These are phyloP conservation scores for Pachyramphus minor DNA, from an alignment of 2,113 vertebrate species.

Conservation along the genomic window DNA sequence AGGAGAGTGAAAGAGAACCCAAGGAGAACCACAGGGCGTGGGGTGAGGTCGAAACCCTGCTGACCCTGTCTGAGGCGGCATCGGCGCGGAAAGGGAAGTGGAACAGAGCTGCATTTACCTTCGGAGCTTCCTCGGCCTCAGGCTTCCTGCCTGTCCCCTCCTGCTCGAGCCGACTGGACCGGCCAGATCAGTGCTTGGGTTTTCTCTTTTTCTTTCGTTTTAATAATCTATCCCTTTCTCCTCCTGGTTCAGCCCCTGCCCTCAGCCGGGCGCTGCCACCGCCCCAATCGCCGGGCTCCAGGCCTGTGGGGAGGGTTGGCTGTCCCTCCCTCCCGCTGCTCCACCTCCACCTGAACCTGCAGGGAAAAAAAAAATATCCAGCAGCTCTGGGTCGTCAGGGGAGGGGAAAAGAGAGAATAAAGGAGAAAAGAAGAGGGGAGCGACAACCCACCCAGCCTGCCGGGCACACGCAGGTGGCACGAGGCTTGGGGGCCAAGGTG, in stretches of 20 bases:
- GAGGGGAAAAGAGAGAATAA: background rate
- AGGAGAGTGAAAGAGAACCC: background rate
- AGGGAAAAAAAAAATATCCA: background rate
- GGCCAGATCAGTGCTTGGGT: background rate
- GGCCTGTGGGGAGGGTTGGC: background rate
- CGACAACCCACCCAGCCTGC: background rate
- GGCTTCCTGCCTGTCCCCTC: background rate
- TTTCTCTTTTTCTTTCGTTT: background rate
- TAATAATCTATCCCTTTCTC: background rate
- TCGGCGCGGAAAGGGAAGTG: background rate
- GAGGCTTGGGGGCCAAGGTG: background rate
- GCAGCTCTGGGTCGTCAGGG: background rate
- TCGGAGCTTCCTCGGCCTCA: background rate
- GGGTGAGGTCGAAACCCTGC: background rate
- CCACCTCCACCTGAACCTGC: slow-evolving; percentile 46
- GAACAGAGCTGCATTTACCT: slow-evolving; percentile 19
- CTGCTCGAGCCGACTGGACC: background rate
- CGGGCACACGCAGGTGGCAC: background rate
- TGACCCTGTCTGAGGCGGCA: rapidly evolving
- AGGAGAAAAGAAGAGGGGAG: background rate
- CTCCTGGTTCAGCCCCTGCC: background rate
- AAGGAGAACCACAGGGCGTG: background rate
- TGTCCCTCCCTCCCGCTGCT: slow-evolving; percentile 2
- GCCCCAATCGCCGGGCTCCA: slow-evolving; percentile 14
- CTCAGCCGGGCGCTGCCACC: background rate